Evolutionary conservation across 2,888 invertebrate genomes (phyloP), one percentile per base, ranked within the genome.

Genomic region (Hirtodrosophila cameraria): DNA sequence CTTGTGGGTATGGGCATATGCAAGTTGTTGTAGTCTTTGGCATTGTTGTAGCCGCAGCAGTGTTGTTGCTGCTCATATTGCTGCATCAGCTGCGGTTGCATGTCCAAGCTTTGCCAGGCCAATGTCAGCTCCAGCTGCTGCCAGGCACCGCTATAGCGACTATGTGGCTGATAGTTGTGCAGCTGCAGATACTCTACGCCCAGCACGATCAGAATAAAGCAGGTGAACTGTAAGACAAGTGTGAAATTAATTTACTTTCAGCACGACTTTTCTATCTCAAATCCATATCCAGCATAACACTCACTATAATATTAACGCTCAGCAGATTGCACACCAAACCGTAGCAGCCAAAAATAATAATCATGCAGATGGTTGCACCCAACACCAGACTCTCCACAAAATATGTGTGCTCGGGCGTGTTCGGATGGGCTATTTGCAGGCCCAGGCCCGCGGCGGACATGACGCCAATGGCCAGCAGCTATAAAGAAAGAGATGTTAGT

Each of bases 331-430:
- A 78, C 31, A 84, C 75, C 12, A 88, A 62, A 1, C 87, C 88
- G 48, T 88, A 89, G 36, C 87, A 88, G 27, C 88, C 88, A 23
- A 89, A 86, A 20, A 88, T 72, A n/a, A 88, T 80, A 6, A 87
- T 85, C 61, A 89, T 73, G 46, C 88, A 87, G 11, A 88, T 73
- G 6, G 88, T 75, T 2, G 73, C 82, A 2, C 88, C 88, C 16
- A 89, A 45, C 11, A 88, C 79, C 13, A 88, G 72, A 16, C 86
- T 88, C 46, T 88, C 77, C 36, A 89, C 82, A 31, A 84, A 88
- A 49, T 86, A 88, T 2, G 88, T 86, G 28, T 88, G 88, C 41
- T 87, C 89, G 13, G 87, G 81, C 0, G 87, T 89, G 28, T 85
- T 83, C 0, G 89, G 87, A 13, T 81, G 63, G 2, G 84, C 84